Evolutionary conservation across 92 coral and sea anemone genomes (phyloP), one percentile per base, ranked within the genome.

Genomic region (Pocillopora meandrina): DNA sequence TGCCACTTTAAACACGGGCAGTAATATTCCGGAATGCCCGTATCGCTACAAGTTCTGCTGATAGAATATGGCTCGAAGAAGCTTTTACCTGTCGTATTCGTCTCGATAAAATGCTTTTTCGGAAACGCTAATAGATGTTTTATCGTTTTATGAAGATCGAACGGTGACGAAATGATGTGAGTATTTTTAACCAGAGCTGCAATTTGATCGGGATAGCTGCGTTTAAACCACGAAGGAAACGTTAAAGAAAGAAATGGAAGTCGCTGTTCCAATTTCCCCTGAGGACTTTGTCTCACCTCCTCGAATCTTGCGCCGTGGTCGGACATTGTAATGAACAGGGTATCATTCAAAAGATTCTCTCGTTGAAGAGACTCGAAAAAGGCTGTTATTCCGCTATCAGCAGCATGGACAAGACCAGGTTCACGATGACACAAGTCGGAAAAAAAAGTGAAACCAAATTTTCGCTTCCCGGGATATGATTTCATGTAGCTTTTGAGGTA

Each of bases 281-380:
- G 98, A 76, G 82, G 55, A 16, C 86, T 87, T n/a, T 17, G 63
- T 56, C 98, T 84, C 10, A 93, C 87, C 42, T 76, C 93, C 2
- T 95, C 98, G 79, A 92, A 94, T 62, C 98, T 78, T 52, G 87
- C 79, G 8, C 98, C 98, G 69, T 94, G 98, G 62, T 94, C 98
- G 59, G 89, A 82, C 90, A 87, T 92, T 61, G 89, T 75, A 49
- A 94, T 78, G 76, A 94, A 89, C 88, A 94, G 87, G 49, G 93
- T 94, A 57, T 92, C 88, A 62, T 92, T 87, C 74, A 94, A 61
- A 26, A 89, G 85, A 15, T 87, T 89, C 62, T 92, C 91, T 6
- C 87, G 59, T 64, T 83, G 82, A 16, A 92, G 77, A 17, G 89
- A 84, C 20, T n/a, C 75, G 26, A 94, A 79, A 60, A 87, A 92